These are phyloP conservation scores for Perodicticus potto DNA, from an alignment of 2,797 vertebrate species.

Conservation along the genomic window DNA sequence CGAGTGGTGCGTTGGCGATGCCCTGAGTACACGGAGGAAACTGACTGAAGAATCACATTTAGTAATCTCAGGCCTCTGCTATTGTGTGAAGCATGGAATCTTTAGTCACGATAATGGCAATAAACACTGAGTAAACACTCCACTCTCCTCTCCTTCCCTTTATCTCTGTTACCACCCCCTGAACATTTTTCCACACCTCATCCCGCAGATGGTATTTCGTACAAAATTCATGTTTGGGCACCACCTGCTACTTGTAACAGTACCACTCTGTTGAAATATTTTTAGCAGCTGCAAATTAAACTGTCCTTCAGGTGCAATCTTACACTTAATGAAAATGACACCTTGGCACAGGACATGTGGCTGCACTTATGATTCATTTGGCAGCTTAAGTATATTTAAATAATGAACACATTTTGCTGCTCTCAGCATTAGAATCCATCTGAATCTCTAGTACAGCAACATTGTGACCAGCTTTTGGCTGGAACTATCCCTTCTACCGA, in stretches of 20 bases:
- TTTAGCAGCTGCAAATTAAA: conserved; percentile 88
- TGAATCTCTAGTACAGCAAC: not conserved
- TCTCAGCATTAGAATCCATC: conserved; percentile 80
- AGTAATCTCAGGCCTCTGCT: conserved; percentile 79
- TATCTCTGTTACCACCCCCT: conserved; percentile 74
- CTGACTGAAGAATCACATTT: conserved; percentile 73
- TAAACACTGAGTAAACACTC: conserved; percentile 66
- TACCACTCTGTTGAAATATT: conserved; percentile 83
- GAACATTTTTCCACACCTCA: conserved; percentile 75
- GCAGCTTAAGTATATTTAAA: conserved; percentile 85
- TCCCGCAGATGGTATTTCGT: conserved; percentile 80
- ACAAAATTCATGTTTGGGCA: conserved; percentile 74
- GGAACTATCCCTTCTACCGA: not conserved
- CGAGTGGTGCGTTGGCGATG: conserved; percentile 30
- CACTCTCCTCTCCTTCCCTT: conserved; percentile 65
- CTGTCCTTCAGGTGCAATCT: conserved; percentile 87
- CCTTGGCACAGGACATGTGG: conserved; percentile 82
- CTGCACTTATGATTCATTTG: conserved; percentile 85
- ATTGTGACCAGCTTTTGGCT: conserved; percentile 27
- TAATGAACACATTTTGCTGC: conserved; percentile 86
- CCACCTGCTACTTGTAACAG: conserved; percentile 84
- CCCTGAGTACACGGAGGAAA: conserved; percentile 26
- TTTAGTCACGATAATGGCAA: conserved; percentile 80
- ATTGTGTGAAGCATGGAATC: conserved; percentile 84
- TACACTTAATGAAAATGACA: conserved; percentile 85